Conservation (phyloP, 1,140 invertebrate genomes). For the Zaprionus inermis region DNA sequence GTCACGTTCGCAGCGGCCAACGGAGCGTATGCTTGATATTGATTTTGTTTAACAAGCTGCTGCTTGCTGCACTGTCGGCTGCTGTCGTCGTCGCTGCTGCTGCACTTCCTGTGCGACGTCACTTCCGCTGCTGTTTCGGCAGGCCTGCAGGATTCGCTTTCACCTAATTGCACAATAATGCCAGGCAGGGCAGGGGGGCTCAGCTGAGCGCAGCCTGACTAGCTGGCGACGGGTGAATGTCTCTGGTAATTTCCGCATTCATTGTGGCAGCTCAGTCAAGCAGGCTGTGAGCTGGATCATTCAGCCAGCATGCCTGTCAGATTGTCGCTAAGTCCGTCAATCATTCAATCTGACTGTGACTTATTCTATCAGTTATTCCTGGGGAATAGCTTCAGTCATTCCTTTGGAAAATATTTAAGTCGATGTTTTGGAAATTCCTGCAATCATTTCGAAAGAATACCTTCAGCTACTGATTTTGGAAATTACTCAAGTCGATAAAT, state of each 20-base stretch:
- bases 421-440: too few species aligned
- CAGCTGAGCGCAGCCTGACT: background rate
- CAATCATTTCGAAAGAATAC: too few species aligned
- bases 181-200: background rate
- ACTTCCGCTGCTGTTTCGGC: conserved; percentile 63
- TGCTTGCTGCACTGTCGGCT: background rate
- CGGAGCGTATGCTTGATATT: conserved; percentile 71
- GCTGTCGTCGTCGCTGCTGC: conserved; percentile 41
- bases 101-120: conserved; percentile 65
- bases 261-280: conserved; percentile 62
- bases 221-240: conserved; percentile 21
- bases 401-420: too few species aligned
- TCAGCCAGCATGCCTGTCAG: conserved; percentile 21
- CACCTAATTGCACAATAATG: conserved; percentile 78
- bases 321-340: conserved; percentile 16
- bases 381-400: too few species aligned
- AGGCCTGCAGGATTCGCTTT: conserved; percentile 44
- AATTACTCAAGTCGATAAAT: too few species aligned
- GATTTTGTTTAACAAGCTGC: conserved; percentile 70
- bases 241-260: conserved; percentile 72
- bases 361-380: background rate
- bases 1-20: conserved; percentile 57
- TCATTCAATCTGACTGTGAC: background rate
- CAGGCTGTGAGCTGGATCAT: conserved; percentile 9
- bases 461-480: too few species aligned